Base-by-base conservation (phyloP, 2,797 vertebrate species). In the Silurus aristotelis region DNA sequence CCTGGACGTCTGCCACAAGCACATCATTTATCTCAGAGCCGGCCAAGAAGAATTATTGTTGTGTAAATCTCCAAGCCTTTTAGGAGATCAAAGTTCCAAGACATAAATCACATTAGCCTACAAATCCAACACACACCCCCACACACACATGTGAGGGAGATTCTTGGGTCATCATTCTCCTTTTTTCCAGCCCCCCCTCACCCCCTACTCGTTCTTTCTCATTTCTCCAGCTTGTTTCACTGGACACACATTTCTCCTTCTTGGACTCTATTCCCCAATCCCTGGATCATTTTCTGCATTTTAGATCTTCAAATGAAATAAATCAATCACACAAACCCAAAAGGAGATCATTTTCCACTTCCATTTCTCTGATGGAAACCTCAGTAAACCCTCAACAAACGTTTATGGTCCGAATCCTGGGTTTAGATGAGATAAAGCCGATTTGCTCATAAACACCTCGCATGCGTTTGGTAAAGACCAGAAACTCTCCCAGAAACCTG, bases 21-120 rank as follows among this genome's bases (percentile, higher is more conserved):
- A 88, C 92, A 91, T 93, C 92, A 92, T 94, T 94, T 93, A 94
- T 94, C 93, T 92, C 91, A 91, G 89, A 77, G 55, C 84, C 89
- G 91, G 90, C 93, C 90, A 89, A 88, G 90, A 83, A 92, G 93
- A 95, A 92, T 94, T 93, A 94, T 93, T 93, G 92, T 94, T 93
- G 91, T 93, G 89, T 91, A 93, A 94, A 94, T 94, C 92, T 90
- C 89, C 86, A 90, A 94, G 90, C 90, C 92, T 94, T 95, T 94
- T 91, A 93, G 90, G 89, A 94, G 93, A 95, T 95, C 93, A 95
- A 94, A 94, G 93, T 92, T 93, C 90, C 88, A 88, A 87, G 87
- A 86, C 90, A 92, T 93, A 93, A 95, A 94, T 95, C 93, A 93
- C 73, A 86, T 92, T 91, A 90, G 87, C 89, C 87, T 86, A 85